Percentiles rank a stretch among this genome's conserved stretches.
These are phyloP conservation scores for Sitta europaea DNA, from an alignment of 2,113 vertebrate species.

Conservation along the genomic window DNA sequence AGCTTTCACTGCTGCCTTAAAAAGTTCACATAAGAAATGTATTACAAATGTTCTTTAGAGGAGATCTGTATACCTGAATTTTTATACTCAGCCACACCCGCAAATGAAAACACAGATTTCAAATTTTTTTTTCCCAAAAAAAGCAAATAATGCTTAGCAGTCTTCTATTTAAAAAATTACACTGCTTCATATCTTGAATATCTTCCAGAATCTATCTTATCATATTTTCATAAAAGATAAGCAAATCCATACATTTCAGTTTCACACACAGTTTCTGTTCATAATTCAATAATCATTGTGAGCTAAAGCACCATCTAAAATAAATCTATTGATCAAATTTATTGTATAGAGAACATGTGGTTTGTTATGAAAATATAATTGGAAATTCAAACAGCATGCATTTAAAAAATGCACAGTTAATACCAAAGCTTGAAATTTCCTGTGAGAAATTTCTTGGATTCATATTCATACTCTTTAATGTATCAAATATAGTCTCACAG, in stretches of 20 bases:
- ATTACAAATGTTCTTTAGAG: neutral
- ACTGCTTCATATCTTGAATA: neutral
- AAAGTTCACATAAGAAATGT: neutral
- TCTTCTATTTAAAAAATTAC: neutral
- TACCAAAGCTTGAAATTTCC: neutral
- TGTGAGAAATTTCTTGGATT: neutral
- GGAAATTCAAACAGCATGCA: neutral
- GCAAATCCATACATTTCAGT: neutral
- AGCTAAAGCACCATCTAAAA: neutral
- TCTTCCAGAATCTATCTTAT: neutral
- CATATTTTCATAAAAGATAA: neutral
- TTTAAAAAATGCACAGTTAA: constrained; percentile 3
- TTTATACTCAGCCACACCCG: neutral
- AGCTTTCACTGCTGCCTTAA: neutral
- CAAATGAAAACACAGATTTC: neutral
- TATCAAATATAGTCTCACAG: neutral
- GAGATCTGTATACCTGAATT: neutral
- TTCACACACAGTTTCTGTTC: neutral
- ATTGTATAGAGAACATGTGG: neutral
- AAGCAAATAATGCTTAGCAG: accelerated
- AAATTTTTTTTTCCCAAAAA: too few species aligned
- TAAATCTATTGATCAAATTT: neutral
- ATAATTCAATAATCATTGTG: neutral
- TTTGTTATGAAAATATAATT: neutral
- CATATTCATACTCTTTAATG: neutral